These are phyloP conservation scores for Heteromyza rotundicornis DNA, from an alignment of 2,888 invertebrate species.

Conservation along the genomic window DNA sequence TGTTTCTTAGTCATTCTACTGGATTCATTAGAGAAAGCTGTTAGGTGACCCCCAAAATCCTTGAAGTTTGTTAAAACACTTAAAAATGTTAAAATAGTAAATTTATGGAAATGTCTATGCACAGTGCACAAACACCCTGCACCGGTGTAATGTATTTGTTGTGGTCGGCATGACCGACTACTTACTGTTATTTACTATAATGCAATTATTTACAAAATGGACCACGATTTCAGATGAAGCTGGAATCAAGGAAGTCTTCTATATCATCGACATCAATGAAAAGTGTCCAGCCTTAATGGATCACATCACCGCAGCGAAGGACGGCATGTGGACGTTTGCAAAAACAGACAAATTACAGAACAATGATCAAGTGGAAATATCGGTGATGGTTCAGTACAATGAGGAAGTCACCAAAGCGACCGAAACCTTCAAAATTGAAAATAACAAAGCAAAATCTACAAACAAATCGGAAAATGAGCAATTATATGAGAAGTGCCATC, in stretches of 20 bases:
- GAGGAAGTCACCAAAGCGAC: conserved; percentile 36
- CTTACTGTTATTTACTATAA: neutral
- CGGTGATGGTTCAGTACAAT: conserved; percentile 44
- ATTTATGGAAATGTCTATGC: too few relatives aligned
- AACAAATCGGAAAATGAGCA: too few relatives aligned
- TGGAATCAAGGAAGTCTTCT: conserved; percentile 46
- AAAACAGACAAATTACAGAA: conserved; percentile 34
- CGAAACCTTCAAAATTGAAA: conserved; percentile 27
- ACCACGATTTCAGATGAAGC: conserved; percentile 45
- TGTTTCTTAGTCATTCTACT: too few relatives aligned
- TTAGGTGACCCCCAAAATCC: too few relatives aligned
- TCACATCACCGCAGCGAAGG: conserved; percentile 35
- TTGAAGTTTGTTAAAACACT: too few relatives aligned
- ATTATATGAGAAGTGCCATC: too few relatives aligned
- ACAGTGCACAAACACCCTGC: neutral
- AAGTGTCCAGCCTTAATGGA: conserved; percentile 46
- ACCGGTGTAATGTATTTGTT: neutral
- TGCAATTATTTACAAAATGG: neutral
- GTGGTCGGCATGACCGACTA: too few relatives aligned
- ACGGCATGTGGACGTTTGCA: conserved; percentile 38
- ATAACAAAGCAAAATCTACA: conserved; percentile 23
- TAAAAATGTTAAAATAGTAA: too few relatives aligned
- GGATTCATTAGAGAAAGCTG: too few relatives aligned
- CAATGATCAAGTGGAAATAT: conserved; percentile 44
- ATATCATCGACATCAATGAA: conserved; percentile 43